These are phyloP conservation scores for Drosophila pectinifera DNA, from an alignment of 1,140 invertebrate genomes.

Conservation along the genomic window DNA sequence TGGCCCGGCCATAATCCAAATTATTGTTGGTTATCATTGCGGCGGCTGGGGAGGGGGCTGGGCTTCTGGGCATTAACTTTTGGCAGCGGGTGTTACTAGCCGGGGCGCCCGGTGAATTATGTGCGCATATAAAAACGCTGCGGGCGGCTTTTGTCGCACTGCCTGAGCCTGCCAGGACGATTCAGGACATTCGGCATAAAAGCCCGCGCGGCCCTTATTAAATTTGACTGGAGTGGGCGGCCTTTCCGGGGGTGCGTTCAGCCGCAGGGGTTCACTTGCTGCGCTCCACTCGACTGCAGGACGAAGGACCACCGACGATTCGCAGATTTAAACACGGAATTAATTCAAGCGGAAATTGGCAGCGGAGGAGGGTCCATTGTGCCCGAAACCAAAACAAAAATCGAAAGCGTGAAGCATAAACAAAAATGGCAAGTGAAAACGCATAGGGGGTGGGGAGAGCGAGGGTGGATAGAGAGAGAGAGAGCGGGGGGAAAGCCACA, in stretches of 20 bases:
- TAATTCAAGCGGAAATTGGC: conserved; percentile 83
- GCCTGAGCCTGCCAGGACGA: conserved; percentile 63
- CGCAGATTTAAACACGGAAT: conserved; percentile 80
- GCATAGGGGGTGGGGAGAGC: too few species aligned
- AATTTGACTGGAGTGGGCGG: conserved; percentile 59
- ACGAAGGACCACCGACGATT: conserved; percentile 30
- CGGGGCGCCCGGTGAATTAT: conserved; percentile 62
- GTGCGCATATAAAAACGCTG: conserved; percentile 81
- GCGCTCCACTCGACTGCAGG: conserved; percentile 65
- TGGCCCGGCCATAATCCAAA: conserved; percentile 80
- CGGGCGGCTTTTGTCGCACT: conserved; percentile 80
- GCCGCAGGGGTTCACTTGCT: conserved; percentile 73
- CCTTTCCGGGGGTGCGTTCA: conserved; percentile 3
- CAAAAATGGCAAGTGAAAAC: conserved; percentile 65
- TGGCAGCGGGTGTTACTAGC: conserved; percentile 66
- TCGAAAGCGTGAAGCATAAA: conserved; percentile 81
- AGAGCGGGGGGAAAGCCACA: conserved; percentile 60
- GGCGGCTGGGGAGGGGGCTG: conserved; percentile 21
- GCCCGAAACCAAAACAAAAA: conserved; percentile 64
- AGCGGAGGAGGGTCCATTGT: conserved; percentile 29
- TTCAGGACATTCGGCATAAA: conserved; percentile 48
- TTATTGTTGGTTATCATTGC: conserved; percentile 84
- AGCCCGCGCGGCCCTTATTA: conserved; percentile 61
- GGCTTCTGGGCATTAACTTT: conserved; percentile 80
- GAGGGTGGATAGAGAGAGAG: conserved; percentile 62